Evolutionary conservation across 2,113 vertebrate genomes (phyloP), one percentile per base, ranked within the genome.

Genomic region (Empidonax traillii): DNA sequence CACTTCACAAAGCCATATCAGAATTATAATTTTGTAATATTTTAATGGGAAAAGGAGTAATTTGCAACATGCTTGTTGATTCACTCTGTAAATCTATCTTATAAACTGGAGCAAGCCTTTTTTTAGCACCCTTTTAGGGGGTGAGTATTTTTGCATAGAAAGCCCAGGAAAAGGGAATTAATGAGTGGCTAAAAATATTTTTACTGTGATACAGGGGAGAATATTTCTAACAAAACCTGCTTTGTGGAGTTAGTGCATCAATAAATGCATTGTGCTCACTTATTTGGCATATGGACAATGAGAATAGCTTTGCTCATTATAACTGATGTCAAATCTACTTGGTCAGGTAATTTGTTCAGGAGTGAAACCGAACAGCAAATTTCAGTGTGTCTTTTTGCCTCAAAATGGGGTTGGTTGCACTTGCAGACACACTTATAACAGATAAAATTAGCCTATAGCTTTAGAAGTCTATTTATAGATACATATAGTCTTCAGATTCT

Each of bases 121-220:
- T 94, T 90, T 79, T 90, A 91, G 94, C 53, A 92, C 21, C 11
- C 5, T 93, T 83, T 61, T 37, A 68, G 49, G 16, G 37, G 66
- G 14, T 55, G 33, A 71, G 43, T 68, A 28, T 66, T 90, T 87
- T 68, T 80, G 51, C 75, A 62, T 71, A 86, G 63, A 83, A 93
- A 77, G 31, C 23, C 23, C 43, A 66, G 46, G 56, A 94, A 94
- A 80, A 27, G 6, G 25, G 43, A 90, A 92, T 90, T 88, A 92
- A 82, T 65, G 79, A 88, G 25, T 22, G 55, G 76, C 79, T 90
- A 88, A 90, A 95, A 94, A 92, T 87, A 91, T 53, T 89, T 93
- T 89, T 91, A 43, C 58, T 85, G 74, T 77, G 55, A 53, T 69
- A 43, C 33, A 76, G 53, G 39, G 15, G 28, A 94, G 74, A 39